Base-by-base conservation (phyloP, 2,113 vertebrate genomes). In the Regulus satrapa region DNA sequence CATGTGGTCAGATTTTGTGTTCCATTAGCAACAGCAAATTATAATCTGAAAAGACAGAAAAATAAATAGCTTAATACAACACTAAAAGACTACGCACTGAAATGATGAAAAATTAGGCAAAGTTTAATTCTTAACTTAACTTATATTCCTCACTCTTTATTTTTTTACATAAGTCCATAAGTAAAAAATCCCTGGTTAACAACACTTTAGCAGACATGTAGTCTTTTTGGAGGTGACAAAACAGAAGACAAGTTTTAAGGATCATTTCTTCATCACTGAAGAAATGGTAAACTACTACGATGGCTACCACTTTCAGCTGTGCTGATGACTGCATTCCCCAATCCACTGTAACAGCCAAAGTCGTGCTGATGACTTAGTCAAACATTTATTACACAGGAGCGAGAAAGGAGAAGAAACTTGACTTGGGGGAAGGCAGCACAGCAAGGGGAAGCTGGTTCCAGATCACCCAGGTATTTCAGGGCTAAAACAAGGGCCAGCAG, bases 311-410 rank as follows among this genome's bases (percentile, higher is more conserved):
- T 45, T 58, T 58, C 48, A 52, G 48, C 17, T 29, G 20, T 8
- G 29, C 31, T 82, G 29, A 52, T 31, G 26, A 34, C 25, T 9
- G 23, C 0, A 2, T 9, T 26, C 13, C 25, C 34, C 5, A 19
- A 10, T 3, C 28, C 45, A 12, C 34, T 5, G 10, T 18, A 29
- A 26, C 0, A 4, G 34, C 3, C 14, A 18, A 63, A 21, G 11
- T 9, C 15, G 1, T 26, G 15, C 62, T 6, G 23, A 17, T 10
- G 20, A 17, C 34, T 7, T 16, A 68, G 6, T 6, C 48, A 18
- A 40, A 31, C 1, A 7, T 5, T 71, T 56, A 12, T 19, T 12
- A 26, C 0, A 58, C 0, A 1, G 8, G 18, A 72, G 6, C 5
- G 18, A 56, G 9, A 45, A 59, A 58, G 5, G 2, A 46, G 5